Evolutionary conservation across 2,797 vertebrate genomes (phyloP).

Genomic region (Muscicapa comitata): DNA sequence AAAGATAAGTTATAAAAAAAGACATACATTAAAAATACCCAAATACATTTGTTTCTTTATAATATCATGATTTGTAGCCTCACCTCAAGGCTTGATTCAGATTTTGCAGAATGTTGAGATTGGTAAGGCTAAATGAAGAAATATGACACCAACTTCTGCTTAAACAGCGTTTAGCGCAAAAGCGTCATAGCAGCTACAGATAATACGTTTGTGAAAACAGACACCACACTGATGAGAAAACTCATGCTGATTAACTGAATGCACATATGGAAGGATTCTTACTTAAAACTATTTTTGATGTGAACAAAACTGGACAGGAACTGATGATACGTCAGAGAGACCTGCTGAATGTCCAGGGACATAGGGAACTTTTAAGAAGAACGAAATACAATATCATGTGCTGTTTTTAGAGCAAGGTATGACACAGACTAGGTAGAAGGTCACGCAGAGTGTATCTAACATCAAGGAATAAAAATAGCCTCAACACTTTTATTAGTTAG

Average conservation of each 20-base stretch:
- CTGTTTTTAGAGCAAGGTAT: conserved; percentile 14
- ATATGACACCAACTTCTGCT: neutral
- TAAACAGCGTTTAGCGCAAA: neutral
- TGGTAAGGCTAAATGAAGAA: neutral
- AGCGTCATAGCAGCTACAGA: neutral
- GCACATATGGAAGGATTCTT: neutral
- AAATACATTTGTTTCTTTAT: neutral
- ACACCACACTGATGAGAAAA: neutral
- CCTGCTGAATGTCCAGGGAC: neutral
- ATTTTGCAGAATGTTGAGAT: neutral
- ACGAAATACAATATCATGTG: neutral
- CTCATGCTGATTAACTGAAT: neutral
- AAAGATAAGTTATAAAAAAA: neutral
- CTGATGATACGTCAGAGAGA: neutral
- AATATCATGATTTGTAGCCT: neutral
- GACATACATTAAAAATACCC: neutral
- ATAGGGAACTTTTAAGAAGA: neutral
- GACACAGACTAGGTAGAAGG: neutral
- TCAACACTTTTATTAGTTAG: neutral
- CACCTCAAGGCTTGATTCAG: neutral
- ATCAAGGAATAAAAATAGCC: neutral
- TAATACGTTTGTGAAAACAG: neutral
- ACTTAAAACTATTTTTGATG: neutral
- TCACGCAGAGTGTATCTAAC: neutral
- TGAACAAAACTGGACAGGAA: neutral